These are phyloP conservation scores for Trematocara marginatum DNA, from an alignment of 2,113 vertebrate species.

Conservation along the genomic window DNA sequence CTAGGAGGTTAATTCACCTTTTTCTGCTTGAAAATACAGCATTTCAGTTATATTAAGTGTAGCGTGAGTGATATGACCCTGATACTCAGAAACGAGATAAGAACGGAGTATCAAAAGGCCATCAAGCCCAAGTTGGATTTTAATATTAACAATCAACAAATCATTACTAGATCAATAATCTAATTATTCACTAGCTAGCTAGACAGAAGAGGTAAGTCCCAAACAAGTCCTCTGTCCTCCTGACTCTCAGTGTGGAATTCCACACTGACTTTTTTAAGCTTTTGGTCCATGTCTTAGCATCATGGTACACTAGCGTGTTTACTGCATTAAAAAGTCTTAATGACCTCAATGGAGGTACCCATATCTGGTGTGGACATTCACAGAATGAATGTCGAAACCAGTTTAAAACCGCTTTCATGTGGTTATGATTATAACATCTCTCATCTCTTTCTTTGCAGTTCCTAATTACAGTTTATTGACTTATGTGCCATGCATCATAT, in stretches of 20 bases:
- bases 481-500: neutral
- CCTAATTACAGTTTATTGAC: neutral
- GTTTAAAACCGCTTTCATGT: neutral
- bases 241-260: fast-evolving
- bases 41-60: neutral
- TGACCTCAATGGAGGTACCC: neutral
- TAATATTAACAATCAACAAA: neutral
- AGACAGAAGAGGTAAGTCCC: neutral
- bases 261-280: neutral
- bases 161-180: neutral
- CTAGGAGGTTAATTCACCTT: neutral
- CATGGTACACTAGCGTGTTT: neutral
- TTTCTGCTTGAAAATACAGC: neutral
- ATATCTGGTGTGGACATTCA: neutral
- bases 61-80: neutral
- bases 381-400: neutral
- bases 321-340: neutral
- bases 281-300: neutral
- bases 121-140: neutral
- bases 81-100: neutral
- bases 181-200: neutral
- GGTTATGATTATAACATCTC: neutral
- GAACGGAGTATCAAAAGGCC: neutral
- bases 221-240: neutral
- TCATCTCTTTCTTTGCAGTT: neutral